These are phyloP conservation scores for Itoplectis maculator DNA, from an alignment of 2,888 invertebrate species.

Conservation along the genomic window DNA sequence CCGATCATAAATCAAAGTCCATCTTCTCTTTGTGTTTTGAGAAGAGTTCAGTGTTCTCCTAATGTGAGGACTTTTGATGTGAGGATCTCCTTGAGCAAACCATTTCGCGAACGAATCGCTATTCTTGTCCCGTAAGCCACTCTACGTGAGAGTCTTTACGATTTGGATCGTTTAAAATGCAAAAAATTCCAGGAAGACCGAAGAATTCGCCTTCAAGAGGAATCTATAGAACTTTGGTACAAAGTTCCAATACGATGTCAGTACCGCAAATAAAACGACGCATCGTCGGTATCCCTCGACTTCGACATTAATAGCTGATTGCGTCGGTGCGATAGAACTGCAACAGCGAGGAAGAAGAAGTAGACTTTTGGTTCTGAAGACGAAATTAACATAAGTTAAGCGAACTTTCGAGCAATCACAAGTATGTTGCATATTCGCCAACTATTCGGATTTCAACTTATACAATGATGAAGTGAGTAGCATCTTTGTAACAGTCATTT, in stretches of 20 bases:
- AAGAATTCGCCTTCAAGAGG: neutral
- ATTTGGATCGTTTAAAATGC: slow-evolving; percentile 14
- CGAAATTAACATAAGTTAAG: no score
- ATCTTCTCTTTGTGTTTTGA: neutral
- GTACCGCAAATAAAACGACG: neutral
- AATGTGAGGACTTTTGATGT: neutral
- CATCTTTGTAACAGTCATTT: neutral
- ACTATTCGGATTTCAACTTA: no score
- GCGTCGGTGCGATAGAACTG: neutral
- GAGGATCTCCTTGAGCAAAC: slow-evolving; percentile 21
- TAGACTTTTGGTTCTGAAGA: no score
- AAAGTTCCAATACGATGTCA: neutral
- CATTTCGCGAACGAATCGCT: slow-evolving; percentile 21
- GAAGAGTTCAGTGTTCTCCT: slow-evolving; percentile 22
- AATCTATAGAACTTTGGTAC: slow-evolving; percentile 12
- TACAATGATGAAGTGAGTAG: no score
- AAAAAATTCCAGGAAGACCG: slow-evolving; percentile 11
- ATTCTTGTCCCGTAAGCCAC: slow-evolving; percentile 20
- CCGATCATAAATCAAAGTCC: slow-evolving; percentile 18
- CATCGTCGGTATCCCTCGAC: neutral
- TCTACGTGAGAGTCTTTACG: slow-evolving; percentile 23
- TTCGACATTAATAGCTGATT: neutral
- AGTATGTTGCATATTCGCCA: neutral
- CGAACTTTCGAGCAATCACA: no score
- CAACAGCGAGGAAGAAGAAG: no score